A percentile compares a stretch with the other conserved stretches of the same genome.
phyloP scores from a whole-genome alignment of 2,797 vertebrate genomes.

The Periophthalmus magnuspinnatus region DNA sequence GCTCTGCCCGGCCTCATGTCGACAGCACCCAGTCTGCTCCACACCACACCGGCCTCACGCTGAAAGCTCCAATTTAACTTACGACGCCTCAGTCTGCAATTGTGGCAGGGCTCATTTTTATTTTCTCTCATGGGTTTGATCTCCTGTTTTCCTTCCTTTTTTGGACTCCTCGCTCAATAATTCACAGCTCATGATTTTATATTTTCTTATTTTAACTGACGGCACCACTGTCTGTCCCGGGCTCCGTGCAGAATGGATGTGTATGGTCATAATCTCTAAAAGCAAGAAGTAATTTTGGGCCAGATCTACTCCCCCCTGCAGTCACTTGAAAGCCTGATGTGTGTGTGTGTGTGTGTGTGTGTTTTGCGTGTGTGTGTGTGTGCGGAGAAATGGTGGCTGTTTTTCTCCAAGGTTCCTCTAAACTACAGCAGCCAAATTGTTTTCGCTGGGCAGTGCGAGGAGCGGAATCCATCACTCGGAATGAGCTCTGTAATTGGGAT shows the following conservation, averaged over 20 bases:
- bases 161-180: not conserved
- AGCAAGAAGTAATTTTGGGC: conserved; percentile 54
- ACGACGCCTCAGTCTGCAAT: conserved; percentile 63
- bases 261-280: conserved; percentile 37
- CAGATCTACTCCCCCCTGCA: conserved; percentile 65
- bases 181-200: conserved; percentile 19
- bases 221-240: conserved; percentile 1
- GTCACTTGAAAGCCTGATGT: conserved; percentile 61
- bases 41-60: conserved; percentile 67
- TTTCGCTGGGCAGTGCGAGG: conserved; percentile 50
- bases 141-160: conserved; percentile 33
- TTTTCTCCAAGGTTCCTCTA: conserved; percentile 59
- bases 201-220: conserved; percentile 27
- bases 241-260: conserved; percentile 1
- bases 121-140: conserved; percentile 41
- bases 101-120: conserved; percentile 61
- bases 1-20: conserved; percentile 54
- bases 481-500: conserved; percentile 73
- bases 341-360: conserved; percentile 20
- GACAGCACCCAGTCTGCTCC: conserved; percentile 49
- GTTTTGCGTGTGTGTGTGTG: conserved; percentile 36
- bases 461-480: conserved; percentile 70
- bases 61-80: conserved; percentile 69
- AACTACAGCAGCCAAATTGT: conserved; percentile 66
- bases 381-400: conserved; percentile 60